Evolutionary conservation across 2,888 invertebrate genomes (phyloP), one percentile per base, ranked within the genome.

Genomic region (Harpalus rufipes): DNA sequence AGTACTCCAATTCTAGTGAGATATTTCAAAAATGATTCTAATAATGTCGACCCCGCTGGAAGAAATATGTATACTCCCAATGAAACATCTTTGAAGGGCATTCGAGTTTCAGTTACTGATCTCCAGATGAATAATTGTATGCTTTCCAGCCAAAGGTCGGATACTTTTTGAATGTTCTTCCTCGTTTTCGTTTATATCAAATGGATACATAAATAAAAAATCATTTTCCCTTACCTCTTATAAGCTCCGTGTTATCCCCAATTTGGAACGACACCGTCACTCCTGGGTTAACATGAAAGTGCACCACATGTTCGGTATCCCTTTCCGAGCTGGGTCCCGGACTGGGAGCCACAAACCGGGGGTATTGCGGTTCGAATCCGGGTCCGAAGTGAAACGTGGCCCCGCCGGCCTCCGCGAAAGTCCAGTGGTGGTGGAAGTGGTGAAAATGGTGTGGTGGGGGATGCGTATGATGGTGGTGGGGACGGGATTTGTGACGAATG

Each of bases 221-320:
- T 39, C 14, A n/a, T 32, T 0, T 4, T n/a, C 21, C 25, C 93
- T 93, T 92, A 96, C 96, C 96, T 94, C 94, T 93, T 88, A 96
- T 94, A 88, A 95, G 93, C 91, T 96, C 95, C 87, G 95, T 92
- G 90, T 94, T 94, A 88, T 95, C 95, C 88, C 95, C 95, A 89
- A 95, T 94, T 90, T 95, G 93, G 88, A 96, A 94, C 87, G 94
- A 94, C 89, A 96, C 94, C 25, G 95, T 94, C 88, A 96, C 95
- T n/a, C 96, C 96, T 10, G 95, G 94, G 91, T 95, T 94, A 87
- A 96, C 94, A 90, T 96, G 96, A 89, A 96, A 93, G 88, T 95
- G 93, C 87, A 96, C 95, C 85, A 95, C 94, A 89, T 95, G 94
- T 88, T 94, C 94, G 85, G 87, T 81, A 1, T 41, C 41, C 87